phyloP scores from a whole-genome alignment of 1,140 invertebrate species.

The Pemphigus obesinymphae region DNA sequence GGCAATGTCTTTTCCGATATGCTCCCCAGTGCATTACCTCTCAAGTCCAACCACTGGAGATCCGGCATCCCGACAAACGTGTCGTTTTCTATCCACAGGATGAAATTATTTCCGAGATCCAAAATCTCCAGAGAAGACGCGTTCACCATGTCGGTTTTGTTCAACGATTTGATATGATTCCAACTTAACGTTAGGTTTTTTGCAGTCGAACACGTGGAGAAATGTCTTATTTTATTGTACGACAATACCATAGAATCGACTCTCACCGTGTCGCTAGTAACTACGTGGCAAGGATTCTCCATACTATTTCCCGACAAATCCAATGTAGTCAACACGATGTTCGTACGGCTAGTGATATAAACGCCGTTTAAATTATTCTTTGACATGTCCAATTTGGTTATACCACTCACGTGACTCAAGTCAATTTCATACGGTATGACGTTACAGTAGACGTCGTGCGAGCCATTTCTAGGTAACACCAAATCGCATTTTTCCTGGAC shows the following conservation, averaged over 20 bases:
- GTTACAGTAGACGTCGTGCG: not conserved
- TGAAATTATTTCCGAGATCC: not conserved
- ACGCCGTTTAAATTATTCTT: not conserved
- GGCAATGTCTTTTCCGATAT: not conserved
- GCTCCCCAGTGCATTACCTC: not conserved
- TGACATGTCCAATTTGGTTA: not conserved
- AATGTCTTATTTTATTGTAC: not conserved
- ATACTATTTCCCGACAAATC: not conserved
- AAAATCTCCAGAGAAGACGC: not conserved
- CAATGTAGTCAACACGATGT: not conserved
- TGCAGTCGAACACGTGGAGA: not conserved
- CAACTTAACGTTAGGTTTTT: not conserved
- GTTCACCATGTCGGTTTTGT: slow-evolving; percentile 8
- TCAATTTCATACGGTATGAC: not conserved
- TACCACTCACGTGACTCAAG: not conserved
- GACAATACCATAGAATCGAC: not conserved
- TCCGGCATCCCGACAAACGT: not conserved
- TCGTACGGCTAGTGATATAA: not conserved
- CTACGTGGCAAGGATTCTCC: not conserved
- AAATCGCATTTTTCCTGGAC: not conserved
- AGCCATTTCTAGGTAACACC: not conserved
- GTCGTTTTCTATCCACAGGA: slow-evolving; percentile 21
- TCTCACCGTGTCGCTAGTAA: not conserved
- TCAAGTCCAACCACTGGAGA: slow-evolving; percentile 7
- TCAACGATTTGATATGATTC: not conserved